A percentile compares a stretch with the other conserved stretches of the same genome.
Evolutionary conservation across 2,797 vertebrate genomes (phyloP).

Genomic region (Meriones psammophilus): DNA sequence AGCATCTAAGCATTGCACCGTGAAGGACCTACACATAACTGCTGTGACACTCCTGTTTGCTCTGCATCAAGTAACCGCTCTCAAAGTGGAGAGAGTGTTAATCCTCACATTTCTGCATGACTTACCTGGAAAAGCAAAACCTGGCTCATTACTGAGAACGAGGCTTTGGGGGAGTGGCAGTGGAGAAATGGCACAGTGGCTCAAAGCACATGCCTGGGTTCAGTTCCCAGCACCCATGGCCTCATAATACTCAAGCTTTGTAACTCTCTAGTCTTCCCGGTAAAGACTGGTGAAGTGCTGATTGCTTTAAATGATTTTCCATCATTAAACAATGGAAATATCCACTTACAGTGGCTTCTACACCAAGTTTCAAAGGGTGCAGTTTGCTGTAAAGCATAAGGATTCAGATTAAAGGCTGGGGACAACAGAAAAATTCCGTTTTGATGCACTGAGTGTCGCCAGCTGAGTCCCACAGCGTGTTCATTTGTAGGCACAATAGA

Average conservation of each 20-base stretch:
- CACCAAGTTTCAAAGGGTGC: conserved; percentile 17
- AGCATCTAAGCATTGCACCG: not conserved
- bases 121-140: not conserved
- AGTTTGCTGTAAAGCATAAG: conserved; percentile 35
- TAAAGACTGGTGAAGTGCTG: not conserved
- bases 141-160: conserved; percentile 27
- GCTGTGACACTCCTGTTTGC: not conserved
- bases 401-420: conserved; percentile 10
- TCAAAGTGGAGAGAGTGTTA: not conserved
- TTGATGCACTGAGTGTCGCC: not conserved
- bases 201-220: not conserved
- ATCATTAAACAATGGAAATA: conserved; percentile 15
- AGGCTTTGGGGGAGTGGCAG: not conserved
- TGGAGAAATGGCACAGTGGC: not conserved
- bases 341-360: conserved; percentile 34
- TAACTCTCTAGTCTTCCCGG: not conserved
- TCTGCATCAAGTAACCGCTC: not conserved
- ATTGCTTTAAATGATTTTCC: conserved; percentile 34
- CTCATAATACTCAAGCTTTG: not conserved
- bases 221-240: no score
- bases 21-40: not conserved
- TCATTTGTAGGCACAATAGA: not conserved
- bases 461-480: not conserved
- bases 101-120: not conserved
- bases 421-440: not conserved